Evolutionary conservation across 1,140 invertebrate species (phyloP), one percentile per base, ranked within the genome.

Genomic region (Drosophila simulans): DNA sequence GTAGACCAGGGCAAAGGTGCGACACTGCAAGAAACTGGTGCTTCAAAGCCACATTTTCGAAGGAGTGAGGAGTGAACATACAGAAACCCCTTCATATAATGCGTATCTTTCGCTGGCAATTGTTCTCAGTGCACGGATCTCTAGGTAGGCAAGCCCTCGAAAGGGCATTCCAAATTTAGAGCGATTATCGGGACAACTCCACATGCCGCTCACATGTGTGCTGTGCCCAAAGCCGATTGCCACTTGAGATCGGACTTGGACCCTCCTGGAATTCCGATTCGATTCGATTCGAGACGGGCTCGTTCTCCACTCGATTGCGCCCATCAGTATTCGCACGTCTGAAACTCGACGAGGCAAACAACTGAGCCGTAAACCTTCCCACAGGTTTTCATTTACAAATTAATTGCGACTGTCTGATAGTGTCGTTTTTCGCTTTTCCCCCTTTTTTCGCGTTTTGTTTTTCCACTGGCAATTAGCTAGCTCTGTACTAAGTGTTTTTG

Each of bases 331-430:
- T 85, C 77, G 73, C 81, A 85, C 73, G 82, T 64, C 52, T 15
- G 45, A 25, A 58, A 49, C 13, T 7, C 4, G 34, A 79, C 37
- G 70, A 31, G 43, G 27, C 73, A 80, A 73, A 73, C 68, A 77
- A 72, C 11, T 17, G 52, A n/a, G 43, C 15, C 35, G 15, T 4
- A 20, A 43, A 34, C 75, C 78, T 86, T 86, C 82, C 78, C 82
- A 88, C 79, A 75, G 79, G 82, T 86, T 79, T 86, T 72, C 51
- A 27, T 62, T 86, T 82, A 79, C 80, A 68, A 68, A 68, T 68
- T 68, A 68, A 68, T 68, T 52, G 64, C 48, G 20, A 22, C n/a
- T 12, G 49, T 27, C 69, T 70, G 55, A 58, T 52, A 46, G 77
- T 71, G 77, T 77, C 74, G 46, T 77, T 77, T 77, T 75, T 66